phyloP scores from a whole-genome alignment of 1,140 invertebrate genomes.

The Zaprionus kolodkinae region DNA sequence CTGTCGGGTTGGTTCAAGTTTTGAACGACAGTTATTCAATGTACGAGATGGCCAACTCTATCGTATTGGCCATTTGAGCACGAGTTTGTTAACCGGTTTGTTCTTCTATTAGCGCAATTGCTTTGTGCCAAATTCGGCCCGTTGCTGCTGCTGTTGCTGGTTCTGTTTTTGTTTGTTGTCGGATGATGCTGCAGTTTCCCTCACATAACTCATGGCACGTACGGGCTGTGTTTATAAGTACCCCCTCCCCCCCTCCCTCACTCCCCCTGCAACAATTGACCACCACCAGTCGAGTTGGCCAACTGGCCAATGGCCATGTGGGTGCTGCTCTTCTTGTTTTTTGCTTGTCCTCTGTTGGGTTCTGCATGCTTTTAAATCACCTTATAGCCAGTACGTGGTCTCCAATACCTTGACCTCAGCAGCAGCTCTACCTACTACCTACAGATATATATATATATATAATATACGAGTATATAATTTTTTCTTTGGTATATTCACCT shows the following conservation, averaged over 20 bases:
- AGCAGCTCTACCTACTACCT: neutral
- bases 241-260: neutral
- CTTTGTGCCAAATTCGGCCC: slow-evolving; percentile 66
- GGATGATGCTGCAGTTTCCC: slow-evolving; percentile 38
- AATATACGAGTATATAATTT: too few relatives aligned
- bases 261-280: neutral
- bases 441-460: neutral
- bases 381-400: slow-evolving; percentile 22
- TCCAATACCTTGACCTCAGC: slow-evolving; percentile 42
- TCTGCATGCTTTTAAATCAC: slow-evolving; percentile 34
- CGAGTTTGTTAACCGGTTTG: slow-evolving; percentile 48
- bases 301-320: slow-evolving; percentile 25
- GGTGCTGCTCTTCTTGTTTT: slow-evolving; percentile 30
- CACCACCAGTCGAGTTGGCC: too few relatives aligned
- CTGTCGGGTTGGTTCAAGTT: neutral
- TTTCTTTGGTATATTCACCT: neutral
- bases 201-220: slow-evolving; percentile 62
- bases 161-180: slow-evolving; percentile 17
- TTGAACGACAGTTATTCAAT: slow-evolving; percentile 64
- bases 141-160: slow-evolving; percentile 19
- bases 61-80: slow-evolving; percentile 12
- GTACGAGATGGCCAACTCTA: neutral
- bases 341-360: slow-evolving; percentile 3
- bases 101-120: slow-evolving; percentile 70
- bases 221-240: slow-evolving; percentile 44